phyloP scores from a whole-genome alignment of 2,113 vertebrate species.

The Grammomys surdaster region DNA sequence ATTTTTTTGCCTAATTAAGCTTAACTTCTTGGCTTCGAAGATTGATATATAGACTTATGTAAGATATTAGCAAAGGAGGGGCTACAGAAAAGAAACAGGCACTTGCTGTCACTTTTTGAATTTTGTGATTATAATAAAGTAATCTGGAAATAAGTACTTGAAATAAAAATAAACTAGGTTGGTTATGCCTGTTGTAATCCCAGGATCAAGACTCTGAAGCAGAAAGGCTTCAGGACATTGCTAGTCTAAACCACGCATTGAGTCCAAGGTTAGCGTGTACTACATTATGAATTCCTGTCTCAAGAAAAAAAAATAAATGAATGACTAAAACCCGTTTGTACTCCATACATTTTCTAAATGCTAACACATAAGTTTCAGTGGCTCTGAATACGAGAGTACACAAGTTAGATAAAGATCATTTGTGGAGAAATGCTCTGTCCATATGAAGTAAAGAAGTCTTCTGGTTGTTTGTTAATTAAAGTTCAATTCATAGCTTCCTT shows the following conservation, averaged over 20 bases:
- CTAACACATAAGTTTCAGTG: slow-evolving; percentile 46
- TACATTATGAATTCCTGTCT: background rate
- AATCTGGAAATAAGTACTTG: slow-evolving; percentile 26
- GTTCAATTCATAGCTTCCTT: slow-evolving; percentile 9
- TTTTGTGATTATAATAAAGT: slow-evolving; percentile 41
- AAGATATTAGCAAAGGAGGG: background rate
- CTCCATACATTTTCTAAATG: background rate
- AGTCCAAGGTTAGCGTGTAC: background rate
- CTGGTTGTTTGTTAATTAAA: slow-evolving; percentile 24
- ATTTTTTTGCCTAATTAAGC: background rate
- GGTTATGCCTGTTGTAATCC: background rate
- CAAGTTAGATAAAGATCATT: slow-evolving; percentile 35
- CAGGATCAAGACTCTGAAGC: background rate
- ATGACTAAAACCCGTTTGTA: background rate
- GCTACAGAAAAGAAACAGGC: background rate
- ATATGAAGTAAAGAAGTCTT: slow-evolving; percentile 1
- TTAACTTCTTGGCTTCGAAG: slow-evolving; percentile 59
- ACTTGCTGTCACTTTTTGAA: background rate
- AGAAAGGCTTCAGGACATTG: background rate
- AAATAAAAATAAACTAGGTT: background rate
- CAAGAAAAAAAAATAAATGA: background rate
- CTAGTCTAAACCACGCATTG: background rate
- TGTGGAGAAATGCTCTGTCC: background rate
- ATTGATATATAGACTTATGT: background rate
- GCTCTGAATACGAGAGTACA: slow-evolving; percentile 7